Evolutionary conservation across 2,888 invertebrate species (phyloP), one percentile per base, ranked within the genome.

Genomic region (Dryocosmus kuriphilus): DNA sequence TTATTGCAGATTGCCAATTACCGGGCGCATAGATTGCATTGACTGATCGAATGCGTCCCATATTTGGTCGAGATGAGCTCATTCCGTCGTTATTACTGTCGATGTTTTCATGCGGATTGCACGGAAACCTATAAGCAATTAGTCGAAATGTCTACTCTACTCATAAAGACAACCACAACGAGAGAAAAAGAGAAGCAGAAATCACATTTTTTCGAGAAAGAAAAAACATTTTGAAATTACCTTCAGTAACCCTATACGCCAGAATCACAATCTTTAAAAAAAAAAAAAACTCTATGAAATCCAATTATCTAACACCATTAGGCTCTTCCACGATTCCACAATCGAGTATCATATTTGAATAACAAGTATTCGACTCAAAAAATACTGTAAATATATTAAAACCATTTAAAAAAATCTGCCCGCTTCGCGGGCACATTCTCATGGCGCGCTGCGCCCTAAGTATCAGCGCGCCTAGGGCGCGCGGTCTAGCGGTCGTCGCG

Each of bases 1-100:
- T 88, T 87, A 88, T 87, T 85, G 86, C 86, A 86, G 86, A 88
- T 88, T 86, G 86, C 79, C 87, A 87, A 88, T 88, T 88, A 88
- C 84, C 81, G 83, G 82, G 80, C 79, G 82, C 82, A 85, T 84
- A 87, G 86, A 88, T 88, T 86, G 85, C 83, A 81, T 81, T 81
- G 83, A 84, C 82, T 86, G 86, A 86, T 86, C 85, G 85, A 86
- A 85, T 83, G 77, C 57, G 79, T 81, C 76, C 71, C 79, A 77
- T 81, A 79, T 81, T 81, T 81, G 79, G 81, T 63, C 75, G 71
- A 78, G 77, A 78, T 76, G 74, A 74, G 73, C 74, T 77, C 73
- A 63, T 79, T 75, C 76, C 71, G 75, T 78, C 75, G 81, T 79
- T 79, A 79, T 81, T 79, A 81, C 51, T 71, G 51, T 60, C 73